These are phyloP conservation scores for Salticus scenicus DNA, from an alignment of 2,888 invertebrate genomes.

Conservation along the genomic window DNA sequence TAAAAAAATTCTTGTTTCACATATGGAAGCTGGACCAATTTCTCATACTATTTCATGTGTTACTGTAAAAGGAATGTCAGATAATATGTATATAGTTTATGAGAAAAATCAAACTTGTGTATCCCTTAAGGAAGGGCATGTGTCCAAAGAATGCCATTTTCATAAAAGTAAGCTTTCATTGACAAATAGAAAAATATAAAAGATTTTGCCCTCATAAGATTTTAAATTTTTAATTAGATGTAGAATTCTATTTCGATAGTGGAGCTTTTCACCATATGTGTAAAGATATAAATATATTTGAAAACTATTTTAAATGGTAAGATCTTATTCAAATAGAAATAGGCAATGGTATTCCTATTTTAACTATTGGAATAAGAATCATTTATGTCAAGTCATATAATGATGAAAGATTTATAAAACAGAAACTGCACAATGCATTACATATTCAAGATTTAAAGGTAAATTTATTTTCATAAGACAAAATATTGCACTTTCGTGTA, in stretches of 20 bases:
- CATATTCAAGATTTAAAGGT: neutral
- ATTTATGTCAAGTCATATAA: slow-evolving; percentile 7
- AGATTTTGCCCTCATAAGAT: neutral
- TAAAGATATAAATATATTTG: neutral
- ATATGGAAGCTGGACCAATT: no score
- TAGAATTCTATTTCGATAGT: slow-evolving; percentile 1
- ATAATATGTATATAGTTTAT: no score
- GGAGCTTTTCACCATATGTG: neutral
- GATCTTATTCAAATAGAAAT: neutral
- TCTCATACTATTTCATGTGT: no score
- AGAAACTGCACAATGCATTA: neutral
- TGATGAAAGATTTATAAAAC: neutral
- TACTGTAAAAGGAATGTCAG: no score
- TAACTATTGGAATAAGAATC: neutral
- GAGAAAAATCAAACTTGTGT: no score
- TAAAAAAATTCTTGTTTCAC: no score
- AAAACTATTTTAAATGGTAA: neutral
- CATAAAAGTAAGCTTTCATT: neutral
- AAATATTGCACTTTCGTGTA: no score
- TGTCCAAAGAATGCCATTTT: neutral
- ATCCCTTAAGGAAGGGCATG: neutral
- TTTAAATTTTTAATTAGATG: neutral
- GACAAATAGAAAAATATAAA: neutral
- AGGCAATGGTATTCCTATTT: no score
- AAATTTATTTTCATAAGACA: neutral